Conservation (phyloP, 2,797 vertebrate genomes). For the Acipenser transmontanus region DNA sequence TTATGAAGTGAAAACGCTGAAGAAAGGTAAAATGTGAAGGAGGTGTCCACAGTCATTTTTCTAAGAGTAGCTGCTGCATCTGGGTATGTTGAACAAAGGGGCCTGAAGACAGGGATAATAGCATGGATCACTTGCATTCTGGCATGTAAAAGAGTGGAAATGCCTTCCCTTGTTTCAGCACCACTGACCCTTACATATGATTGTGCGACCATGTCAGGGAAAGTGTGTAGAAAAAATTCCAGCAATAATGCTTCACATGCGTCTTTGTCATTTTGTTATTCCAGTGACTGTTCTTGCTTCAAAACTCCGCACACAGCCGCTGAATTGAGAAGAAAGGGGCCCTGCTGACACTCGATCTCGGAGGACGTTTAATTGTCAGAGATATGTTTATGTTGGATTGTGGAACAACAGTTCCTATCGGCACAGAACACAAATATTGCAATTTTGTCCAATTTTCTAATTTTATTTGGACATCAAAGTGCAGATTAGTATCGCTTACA, state of each 20-base stretch:
- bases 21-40: constrained; percentile 81
- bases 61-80: constrained; percentile 75
- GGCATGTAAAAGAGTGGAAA: constrained; percentile 68
- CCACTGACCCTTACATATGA: constrained; percentile 82
- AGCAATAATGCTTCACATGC: constrained; percentile 34
- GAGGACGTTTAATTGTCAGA: constrained; percentile 58
- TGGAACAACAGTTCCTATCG: constrained; percentile 54
- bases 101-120: constrained; percentile 72
- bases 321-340: constrained; percentile 42
- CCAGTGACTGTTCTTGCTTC: constrained; percentile 32
- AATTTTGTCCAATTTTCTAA: constrained; percentile 69
- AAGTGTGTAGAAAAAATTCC: constrained; percentile 68
- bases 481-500: constrained; percentile 55
- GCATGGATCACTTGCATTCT: constrained; percentile 77
- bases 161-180: constrained; percentile 76
- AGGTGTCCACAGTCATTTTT: constrained; percentile 82
- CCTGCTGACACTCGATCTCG: constrained; percentile 40
- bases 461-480: constrained; percentile 71
- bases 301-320: constrained; percentile 32
- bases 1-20: constrained; percentile 91
- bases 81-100: constrained; percentile 81
- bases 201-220: constrained; percentile 77
- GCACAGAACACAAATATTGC: constrained; percentile 62
- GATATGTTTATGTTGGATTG: constrained; percentile 48
- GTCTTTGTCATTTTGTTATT: constrained; percentile 46